A percentile compares a stretch with the other conserved stretches of the same genome.
Evolutionary conservation across 2,797 vertebrate genomes (phyloP).

Genomic region (Petrocephalus schoutedeni): DNA sequence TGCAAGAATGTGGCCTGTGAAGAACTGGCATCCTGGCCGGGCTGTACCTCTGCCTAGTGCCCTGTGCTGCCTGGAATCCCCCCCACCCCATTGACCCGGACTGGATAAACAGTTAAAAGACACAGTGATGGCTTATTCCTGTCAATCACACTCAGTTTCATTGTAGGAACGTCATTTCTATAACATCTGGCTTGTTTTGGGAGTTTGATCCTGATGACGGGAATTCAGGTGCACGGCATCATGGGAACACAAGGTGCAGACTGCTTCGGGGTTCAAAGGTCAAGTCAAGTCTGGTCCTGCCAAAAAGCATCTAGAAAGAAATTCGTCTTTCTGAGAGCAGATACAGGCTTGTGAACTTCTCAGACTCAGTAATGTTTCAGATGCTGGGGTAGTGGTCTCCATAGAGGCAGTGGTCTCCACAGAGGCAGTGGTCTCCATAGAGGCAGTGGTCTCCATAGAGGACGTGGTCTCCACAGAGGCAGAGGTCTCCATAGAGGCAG

Average conservation of each 20-base stretch:
- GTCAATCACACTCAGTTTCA: neutral
- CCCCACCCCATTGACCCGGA: neutral
- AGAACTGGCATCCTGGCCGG: neutral
- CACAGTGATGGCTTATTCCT: neutral
- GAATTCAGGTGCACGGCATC: neutral
- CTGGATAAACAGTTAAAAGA: neutral
- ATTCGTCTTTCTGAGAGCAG: no score
- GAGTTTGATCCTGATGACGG: neutral
- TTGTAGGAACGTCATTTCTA: neutral
- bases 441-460: no score
- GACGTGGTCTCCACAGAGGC: no score
- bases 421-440: no score
- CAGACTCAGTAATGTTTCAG: no score
- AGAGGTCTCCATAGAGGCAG: no score
- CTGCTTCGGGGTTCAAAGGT: no score
- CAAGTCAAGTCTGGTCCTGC: no score
- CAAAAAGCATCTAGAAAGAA: no score
- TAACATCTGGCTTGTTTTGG: neutral
- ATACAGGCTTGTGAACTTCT: no score
- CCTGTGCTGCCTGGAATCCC: neutral
- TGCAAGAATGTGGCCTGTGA: neutral
- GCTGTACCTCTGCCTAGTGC: neutral
- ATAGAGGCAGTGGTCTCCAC: no score
- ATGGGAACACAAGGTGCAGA: neutral
- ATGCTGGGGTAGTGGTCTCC: no score